Evolutionary conservation across 2,888 invertebrate genomes (phyloP).

Genomic region (Heliconius charithonia): DNA sequence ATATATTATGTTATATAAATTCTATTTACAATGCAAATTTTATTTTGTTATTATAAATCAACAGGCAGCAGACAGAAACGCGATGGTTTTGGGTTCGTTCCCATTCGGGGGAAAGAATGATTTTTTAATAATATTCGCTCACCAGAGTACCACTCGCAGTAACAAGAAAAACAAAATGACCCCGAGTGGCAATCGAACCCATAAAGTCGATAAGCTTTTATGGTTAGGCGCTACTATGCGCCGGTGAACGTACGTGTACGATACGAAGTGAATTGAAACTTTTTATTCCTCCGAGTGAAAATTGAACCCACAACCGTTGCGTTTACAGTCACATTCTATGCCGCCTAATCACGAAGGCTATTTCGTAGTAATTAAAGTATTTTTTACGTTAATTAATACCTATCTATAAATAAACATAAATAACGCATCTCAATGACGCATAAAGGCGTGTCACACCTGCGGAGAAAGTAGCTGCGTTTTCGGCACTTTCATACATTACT

Average conservation of each 20-base stretch:
- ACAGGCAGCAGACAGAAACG: not conserved
- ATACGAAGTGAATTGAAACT: not conserved
- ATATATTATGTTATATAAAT: no score
- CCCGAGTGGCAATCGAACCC: no score
- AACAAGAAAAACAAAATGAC: no score
- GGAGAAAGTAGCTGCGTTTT: conserved; percentile 41
- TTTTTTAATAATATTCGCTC: not conserved
- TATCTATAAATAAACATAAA: not conserved
- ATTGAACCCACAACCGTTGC: not conserved
- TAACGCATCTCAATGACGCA: conserved; percentile 32
- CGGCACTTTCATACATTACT: conserved; percentile 41
- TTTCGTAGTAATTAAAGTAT: not conserved
- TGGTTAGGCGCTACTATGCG: no score
- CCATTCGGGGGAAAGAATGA: not conserved
- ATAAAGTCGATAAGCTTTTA: no score
- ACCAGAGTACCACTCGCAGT: no score
- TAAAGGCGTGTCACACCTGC: conserved; percentile 43
- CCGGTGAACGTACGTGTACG: no score
- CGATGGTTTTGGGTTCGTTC: not conserved
- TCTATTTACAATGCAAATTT: no score
- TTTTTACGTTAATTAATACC: not conserved
- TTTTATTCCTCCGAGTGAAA: not conserved
- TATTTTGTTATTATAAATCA: no score
- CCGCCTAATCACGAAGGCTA: not conserved
- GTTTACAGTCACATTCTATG: not conserved